A percentile compares a stretch with the other conserved stretches of the same genome.
Evolutionary conservation across 2,113 vertebrate species (phyloP).

Genomic region (Hippocampus barbouri): DNA sequence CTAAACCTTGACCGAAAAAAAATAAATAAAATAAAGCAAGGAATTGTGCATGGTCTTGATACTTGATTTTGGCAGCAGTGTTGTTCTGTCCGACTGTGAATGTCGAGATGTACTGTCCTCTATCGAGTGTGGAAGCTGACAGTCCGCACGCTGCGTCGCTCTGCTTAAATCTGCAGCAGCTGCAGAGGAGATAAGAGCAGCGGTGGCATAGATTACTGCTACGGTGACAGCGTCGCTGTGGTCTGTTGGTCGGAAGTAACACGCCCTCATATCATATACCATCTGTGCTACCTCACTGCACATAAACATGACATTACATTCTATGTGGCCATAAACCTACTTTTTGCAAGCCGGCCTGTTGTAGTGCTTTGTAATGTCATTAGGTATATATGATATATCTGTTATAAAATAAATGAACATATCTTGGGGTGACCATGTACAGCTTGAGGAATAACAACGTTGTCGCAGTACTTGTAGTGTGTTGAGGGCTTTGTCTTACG

Average conservation of each 20-base stretch:
- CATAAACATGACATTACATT: neutral
- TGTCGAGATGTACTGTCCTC: constrained; percentile 15
- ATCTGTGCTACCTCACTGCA: neutral
- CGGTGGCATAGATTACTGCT: constrained; percentile 29
- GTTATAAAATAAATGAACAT: neutral
- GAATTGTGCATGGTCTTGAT: constrained; percentile 10
- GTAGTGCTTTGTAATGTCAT: neutral
- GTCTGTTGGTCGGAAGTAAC: neutral
- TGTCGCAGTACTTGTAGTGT: neutral
- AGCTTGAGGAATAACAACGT: neutral
- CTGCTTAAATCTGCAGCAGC: constrained; percentile 42
- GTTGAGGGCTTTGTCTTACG: neutral
- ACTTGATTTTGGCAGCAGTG: constrained; percentile 5
- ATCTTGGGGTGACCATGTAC: neutral
- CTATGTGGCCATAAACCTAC: neutral
- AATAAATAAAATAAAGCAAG: too few species aligned
- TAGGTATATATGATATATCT: neutral
- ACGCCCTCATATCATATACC: neutral
- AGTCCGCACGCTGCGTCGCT: neutral
- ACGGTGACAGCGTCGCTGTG: constrained; percentile 16
- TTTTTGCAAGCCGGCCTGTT: neutral
- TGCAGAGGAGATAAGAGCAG: constrained; percentile 46
- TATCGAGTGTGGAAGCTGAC: constrained; percentile 21
- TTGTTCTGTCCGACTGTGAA: constrained; percentile 24
- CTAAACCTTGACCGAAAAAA: constrained; percentile 28